These are phyloP conservation scores for Apostichopus californicus DNA, from an alignment of 35 echinoderm and acorn worm species.

Conservation along the genomic window DNA sequence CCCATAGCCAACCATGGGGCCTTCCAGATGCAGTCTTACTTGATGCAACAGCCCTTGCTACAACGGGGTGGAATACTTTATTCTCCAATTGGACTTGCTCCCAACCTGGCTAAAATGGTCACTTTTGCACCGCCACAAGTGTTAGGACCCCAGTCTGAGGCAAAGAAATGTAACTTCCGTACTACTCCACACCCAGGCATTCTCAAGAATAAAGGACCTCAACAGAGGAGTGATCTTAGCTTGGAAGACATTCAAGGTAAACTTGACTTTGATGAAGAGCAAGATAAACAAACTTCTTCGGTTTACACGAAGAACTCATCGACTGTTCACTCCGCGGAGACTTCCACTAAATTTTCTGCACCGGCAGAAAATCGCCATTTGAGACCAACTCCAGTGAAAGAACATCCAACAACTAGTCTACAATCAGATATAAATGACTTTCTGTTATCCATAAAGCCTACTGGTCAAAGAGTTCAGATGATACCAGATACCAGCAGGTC, in stretches of 20 bases:
- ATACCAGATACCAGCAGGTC: background rate
- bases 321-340: background rate
- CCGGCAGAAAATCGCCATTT: background rate
- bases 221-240: background rate
- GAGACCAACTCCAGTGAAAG: background rate
- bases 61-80: background rate
- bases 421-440: background rate
- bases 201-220: background rate
- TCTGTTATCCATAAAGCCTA: background rate
- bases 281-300: background rate
- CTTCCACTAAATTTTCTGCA: background rate
- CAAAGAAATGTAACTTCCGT: background rate
- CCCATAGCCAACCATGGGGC: background rate
- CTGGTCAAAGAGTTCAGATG: background rate
- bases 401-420: background rate
- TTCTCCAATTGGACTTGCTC: slow-evolving; percentile 3
- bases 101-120: background rate
- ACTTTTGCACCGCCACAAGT: slow-evolving; percentile 7
- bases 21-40: background rate
- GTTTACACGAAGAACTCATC: background rate
- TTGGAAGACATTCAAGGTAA: background rate
- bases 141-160: background rate
- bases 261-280: background rate
- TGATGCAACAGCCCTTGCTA: background rate
- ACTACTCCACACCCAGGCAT: slow-evolving; percentile 16